phyloP scores from a whole-genome alignment of 1,140 invertebrate genomes.

The Camponotus floridanus region DNA sequence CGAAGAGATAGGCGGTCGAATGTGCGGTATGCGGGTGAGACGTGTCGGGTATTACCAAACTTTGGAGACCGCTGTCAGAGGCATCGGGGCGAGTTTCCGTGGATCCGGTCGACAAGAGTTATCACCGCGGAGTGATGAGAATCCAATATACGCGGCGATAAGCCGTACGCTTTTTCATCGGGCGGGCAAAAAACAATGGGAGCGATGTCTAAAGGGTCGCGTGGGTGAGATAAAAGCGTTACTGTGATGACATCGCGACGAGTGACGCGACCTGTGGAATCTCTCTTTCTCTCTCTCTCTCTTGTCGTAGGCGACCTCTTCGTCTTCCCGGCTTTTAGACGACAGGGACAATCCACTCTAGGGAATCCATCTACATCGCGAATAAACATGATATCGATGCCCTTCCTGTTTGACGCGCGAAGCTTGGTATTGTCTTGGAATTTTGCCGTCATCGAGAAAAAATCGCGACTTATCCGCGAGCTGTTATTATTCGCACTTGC shows the following conservation, averaged over 20 bases:
- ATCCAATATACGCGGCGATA: conserved; percentile 68
- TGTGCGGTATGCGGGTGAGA: conserved; percentile 50
- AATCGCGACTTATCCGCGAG: conserved; percentile 29
- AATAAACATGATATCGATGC: conserved; percentile 52
- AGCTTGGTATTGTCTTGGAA: conserved; percentile 41
- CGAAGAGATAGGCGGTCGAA: conserved; percentile 44
- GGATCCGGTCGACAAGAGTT: conserved; percentile 60
- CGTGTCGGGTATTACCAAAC: conserved; percentile 57
- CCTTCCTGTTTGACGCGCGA: conserved; percentile 9
- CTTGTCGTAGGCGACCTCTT: conserved; percentile 23
- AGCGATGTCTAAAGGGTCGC: conserved; percentile 66
- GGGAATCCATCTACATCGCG: conserved; percentile 32
- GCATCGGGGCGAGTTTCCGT: conserved; percentile 65
- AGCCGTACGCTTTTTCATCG: conserved; percentile 41
- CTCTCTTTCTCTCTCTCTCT: background rate
- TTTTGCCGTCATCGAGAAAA: conserved; percentile 19
- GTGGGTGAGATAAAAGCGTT: conserved; percentile 67
- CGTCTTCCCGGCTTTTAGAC: conserved; percentile 29
- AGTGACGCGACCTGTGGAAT: conserved; percentile 51
- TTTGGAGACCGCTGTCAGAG: conserved; percentile 57
- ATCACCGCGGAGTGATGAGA: conserved; percentile 70
- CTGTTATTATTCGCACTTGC: conserved; percentile 5
- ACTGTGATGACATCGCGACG: conserved; percentile 56
- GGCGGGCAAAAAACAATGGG: conserved; percentile 54
- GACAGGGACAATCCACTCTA: background rate